Conservation (phyloP, 2,888 invertebrate species). For the Ophioninae sp. region DNA sequence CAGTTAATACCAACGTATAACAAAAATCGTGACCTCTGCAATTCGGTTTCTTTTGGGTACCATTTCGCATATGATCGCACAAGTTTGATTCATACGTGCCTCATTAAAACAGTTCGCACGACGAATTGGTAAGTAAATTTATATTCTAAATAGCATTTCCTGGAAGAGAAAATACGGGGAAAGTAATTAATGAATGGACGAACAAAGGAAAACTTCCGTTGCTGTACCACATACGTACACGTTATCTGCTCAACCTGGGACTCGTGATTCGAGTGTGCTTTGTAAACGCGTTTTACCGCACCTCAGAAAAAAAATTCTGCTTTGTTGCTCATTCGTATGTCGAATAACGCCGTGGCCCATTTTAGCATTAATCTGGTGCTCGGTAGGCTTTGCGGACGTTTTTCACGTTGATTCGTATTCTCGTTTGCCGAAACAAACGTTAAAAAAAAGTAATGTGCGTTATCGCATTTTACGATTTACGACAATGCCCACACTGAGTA, state of each 20-base stretch:
- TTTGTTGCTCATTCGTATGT: conserved; percentile 6
- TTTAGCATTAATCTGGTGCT: neutral
- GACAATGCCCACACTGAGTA: too few relatives aligned
- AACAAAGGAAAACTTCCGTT: conserved; percentile 7
- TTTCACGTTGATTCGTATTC: conserved; percentile 23
- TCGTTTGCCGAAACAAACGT: conserved; percentile 22
- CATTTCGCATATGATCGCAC: neutral
- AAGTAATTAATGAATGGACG: neutral
- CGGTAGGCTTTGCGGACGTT: conserved; percentile 8
- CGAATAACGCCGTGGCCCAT: conserved; percentile 23
- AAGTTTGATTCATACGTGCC: conserved; percentile 6
- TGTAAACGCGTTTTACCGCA: conserved; percentile 1
- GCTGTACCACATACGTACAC: conserved; percentile 42
- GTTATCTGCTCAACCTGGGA: conserved; percentile 27
- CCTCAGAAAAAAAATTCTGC: conserved; percentile 7
- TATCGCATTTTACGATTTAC: conserved; percentile 11
- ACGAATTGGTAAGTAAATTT: conserved; percentile 57
- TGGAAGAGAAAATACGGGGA: conserved; percentile 8
- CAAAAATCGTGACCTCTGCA: too few relatives aligned
- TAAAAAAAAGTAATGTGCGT: neutral
- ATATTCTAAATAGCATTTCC: conserved; percentile 56
- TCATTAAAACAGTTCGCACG: conserved; percentile 45
- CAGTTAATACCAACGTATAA: too few relatives aligned
- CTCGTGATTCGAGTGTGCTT: conserved; percentile 20
- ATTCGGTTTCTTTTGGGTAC: neutral